A percentile compares a stretch with the other conserved stretches of the same genome.
phyloP scores from a whole-genome alignment of 2,797 vertebrate species.

The Smutsia gigantea region DNA sequence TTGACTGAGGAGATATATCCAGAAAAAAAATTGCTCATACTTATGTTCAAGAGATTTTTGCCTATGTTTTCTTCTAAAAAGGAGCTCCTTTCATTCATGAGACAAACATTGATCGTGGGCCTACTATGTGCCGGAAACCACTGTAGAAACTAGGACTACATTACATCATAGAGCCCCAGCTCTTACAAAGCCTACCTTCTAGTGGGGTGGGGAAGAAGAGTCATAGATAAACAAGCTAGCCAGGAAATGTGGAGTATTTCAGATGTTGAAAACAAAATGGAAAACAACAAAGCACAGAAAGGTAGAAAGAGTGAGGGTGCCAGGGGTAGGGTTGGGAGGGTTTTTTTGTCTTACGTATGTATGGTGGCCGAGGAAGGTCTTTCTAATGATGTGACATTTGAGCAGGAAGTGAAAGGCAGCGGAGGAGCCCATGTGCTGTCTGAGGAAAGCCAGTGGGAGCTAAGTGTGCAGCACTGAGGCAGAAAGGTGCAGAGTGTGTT shows the following conservation, averaged over 20 bases:
- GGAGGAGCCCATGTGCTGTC: neutral
- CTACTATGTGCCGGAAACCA: neutral
- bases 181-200: neutral
- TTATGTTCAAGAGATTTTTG: too few species aligned
- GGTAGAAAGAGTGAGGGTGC: neutral
- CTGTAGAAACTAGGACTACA: neutral
- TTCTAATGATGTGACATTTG: neutral
- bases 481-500: neutral
- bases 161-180: too few species aligned
- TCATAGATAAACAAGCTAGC: fast-evolving
- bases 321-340: neutral
- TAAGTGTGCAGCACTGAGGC: neutral
- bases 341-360: fast-evolving
- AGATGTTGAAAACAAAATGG: neutral
- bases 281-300: neutral
- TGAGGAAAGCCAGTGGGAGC: neutral
- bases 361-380: neutral
- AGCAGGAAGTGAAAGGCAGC: neutral
- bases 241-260: neutral
- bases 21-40: too few species aligned
- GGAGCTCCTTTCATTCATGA: neutral
- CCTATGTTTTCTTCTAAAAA: too few species aligned
- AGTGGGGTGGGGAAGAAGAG: neutral
- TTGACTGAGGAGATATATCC: too few species aligned
- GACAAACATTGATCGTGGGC: neutral